Conservation (phyloP, 2,113 vertebrate species). For the Tragulus kanchil region DNA sequence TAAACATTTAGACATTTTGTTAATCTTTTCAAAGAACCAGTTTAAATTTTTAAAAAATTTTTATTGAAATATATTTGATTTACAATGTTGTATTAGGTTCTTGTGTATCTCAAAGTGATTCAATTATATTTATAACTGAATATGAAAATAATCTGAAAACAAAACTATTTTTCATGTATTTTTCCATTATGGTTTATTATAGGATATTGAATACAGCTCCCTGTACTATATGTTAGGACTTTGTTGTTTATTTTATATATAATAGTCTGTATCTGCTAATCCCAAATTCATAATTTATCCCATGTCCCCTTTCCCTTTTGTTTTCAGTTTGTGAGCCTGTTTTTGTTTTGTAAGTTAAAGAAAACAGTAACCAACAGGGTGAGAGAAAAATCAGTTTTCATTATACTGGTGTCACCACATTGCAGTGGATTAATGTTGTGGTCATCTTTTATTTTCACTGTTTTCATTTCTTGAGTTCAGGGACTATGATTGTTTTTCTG, state of each 20-base stretch:
- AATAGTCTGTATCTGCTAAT: neutral
- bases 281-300: neutral
- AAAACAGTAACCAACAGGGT: neutral
- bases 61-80: neutral
- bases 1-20: neutral
- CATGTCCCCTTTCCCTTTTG: neutral
- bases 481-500: neutral
- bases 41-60: neutral
- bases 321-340: neutral
- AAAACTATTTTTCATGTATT: neutral
- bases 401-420: fast-evolving
- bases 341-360: neutral
- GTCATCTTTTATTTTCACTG: neutral
- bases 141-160: neutral
- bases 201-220: neutral
- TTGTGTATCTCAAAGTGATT: neutral
- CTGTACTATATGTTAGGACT: neutral
- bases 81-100: neutral
- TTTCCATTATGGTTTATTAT: neutral
- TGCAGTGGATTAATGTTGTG: neutral
- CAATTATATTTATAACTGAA: neutral
- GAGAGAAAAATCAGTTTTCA: neutral
- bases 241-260: neutral
- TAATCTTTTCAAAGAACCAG: neutral
- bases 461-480: neutral